Evolutionary conservation across 2,113 vertebrate species (phyloP), one percentile per base, ranked within the genome.

Genomic region (Lagenorhynchus albirostris): DNA sequence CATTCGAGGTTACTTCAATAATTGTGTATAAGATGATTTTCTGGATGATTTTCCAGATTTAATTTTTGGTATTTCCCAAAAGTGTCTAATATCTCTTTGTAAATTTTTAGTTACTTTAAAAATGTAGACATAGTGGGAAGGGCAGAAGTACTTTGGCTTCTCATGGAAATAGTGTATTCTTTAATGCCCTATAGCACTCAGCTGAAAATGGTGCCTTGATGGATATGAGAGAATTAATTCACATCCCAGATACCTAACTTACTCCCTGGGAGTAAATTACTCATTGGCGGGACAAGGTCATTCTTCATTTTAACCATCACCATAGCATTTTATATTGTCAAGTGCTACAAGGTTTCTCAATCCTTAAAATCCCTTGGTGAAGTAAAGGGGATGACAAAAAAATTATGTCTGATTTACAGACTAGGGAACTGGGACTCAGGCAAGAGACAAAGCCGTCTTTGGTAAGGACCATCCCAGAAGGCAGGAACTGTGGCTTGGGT

Each of bases 321-420:
- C 29, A 44, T 83, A 89, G 70, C 95, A 96, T 96, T 97, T 97
- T 95, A 87, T 96, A 96, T 95, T 96, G 94, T 96, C 95, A 98
- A 95, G 68, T 41, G 84, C 68, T 96, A 76, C 70, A 50, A 83
- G 87, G 79, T 92, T 98, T 95, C 96, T 76, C 95, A 96, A 90
- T 90, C 68, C 92, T 94, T 90, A 96, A 87, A 97, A 93, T 96
- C 91, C 94, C 95, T 83, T 2, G 33, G 83, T 95, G 94, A 94
- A 96, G 74, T 63, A 79, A 95, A 97, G 63, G 94, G 53, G 68
- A 86, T 96, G 94, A 95, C 97, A 98, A 96, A 96, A 68, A 95
- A 97, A 97, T 97, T 95, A 90, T 26, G 62, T 95, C 95, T 97
- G 96, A 98, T 97, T 97, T 97, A 97, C 95, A 92, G 96, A 90